Evolutionary conservation across 2,113 vertebrate species (phyloP).

Genomic region (Burhinus bistriatus): DNA sequence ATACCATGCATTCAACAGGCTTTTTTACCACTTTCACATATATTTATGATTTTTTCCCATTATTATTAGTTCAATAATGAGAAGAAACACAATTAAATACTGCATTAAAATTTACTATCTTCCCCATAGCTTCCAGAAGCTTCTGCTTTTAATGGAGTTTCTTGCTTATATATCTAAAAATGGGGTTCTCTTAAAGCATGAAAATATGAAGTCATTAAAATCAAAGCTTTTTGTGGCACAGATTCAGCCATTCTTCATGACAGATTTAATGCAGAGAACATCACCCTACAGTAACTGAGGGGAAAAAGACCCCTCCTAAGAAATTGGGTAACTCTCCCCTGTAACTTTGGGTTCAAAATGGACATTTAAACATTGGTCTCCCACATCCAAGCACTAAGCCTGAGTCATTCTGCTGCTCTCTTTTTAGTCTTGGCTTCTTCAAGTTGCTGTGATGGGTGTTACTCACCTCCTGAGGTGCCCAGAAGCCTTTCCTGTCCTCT

Average conservation of each 20-base stretch:
- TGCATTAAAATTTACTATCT: neutral
- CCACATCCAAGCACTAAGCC: rapidly evolving
- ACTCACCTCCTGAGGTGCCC: neutral
- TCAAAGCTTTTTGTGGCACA: neutral
- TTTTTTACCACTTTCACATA: neutral
- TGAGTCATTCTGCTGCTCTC: neutral
- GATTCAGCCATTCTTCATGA: neutral
- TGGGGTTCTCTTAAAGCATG: neutral
- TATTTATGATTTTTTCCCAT: neutral
- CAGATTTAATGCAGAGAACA: neutral
- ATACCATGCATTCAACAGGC: rapidly evolving
- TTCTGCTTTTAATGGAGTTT: neutral
- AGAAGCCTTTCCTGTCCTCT: neutral
- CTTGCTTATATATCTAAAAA: neutral
- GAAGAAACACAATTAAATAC: neutral
- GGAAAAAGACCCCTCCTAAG: neutral
- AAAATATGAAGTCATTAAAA: neutral
- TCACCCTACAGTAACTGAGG: neutral
- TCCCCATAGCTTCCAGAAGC: neutral
- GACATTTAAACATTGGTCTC: neutral
- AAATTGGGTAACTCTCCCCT: neutral
- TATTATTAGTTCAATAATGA: neutral
- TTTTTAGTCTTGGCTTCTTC: neutral
- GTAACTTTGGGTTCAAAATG: neutral
- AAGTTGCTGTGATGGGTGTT: neutral